These are phyloP conservation scores for Drosophila pegasa DNA, from an alignment of 2,888 invertebrate genomes.

Conservation along the genomic window DNA sequence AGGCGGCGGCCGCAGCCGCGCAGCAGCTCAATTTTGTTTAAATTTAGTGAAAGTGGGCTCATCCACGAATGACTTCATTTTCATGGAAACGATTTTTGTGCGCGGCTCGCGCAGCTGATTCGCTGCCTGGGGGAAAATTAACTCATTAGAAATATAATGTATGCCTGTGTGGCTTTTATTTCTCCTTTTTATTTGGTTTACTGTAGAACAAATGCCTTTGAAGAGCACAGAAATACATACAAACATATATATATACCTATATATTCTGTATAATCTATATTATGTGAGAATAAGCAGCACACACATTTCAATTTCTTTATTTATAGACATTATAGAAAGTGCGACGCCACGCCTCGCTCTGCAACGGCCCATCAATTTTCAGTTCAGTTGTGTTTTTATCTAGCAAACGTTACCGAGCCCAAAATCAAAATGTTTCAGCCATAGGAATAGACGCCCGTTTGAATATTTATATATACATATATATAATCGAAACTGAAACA, in stretches of 20 bases:
- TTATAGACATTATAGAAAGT: slow-evolving; percentile 51
- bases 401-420: slow-evolving; percentile 30
- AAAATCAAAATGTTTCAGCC: slow-evolving; percentile 66
- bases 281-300: slow-evolving; percentile 44
- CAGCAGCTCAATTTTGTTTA: slow-evolving; percentile 15
- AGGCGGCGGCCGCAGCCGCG: neutral
- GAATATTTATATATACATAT: slow-evolving; percentile 5
- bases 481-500: slow-evolving; percentile 13
- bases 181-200: slow-evolving; percentile 7
- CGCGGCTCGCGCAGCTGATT: slow-evolving; percentile 53
- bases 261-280: slow-evolving; percentile 33
- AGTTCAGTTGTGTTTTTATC: slow-evolving; percentile 29
- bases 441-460: slow-evolving; percentile 45
- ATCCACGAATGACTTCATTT: slow-evolving; percentile 58
- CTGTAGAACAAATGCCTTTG: slow-evolving; percentile 33
- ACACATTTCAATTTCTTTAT: slow-evolving; percentile 47
- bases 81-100: slow-evolving; percentile 35
- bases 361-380: slow-evolving; percentile 16
- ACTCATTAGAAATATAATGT: neutral
- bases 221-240: slow-evolving; percentile 21
- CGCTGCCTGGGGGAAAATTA: slow-evolving; percentile 9
- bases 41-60: slow-evolving; percentile 43
- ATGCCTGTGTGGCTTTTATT: neutral
- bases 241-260: neutral
- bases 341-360: slow-evolving; percentile 20